phyloP scores from a whole-genome alignment of 2,888 invertebrate genomes.

The Serripes groenlandicus region DNA sequence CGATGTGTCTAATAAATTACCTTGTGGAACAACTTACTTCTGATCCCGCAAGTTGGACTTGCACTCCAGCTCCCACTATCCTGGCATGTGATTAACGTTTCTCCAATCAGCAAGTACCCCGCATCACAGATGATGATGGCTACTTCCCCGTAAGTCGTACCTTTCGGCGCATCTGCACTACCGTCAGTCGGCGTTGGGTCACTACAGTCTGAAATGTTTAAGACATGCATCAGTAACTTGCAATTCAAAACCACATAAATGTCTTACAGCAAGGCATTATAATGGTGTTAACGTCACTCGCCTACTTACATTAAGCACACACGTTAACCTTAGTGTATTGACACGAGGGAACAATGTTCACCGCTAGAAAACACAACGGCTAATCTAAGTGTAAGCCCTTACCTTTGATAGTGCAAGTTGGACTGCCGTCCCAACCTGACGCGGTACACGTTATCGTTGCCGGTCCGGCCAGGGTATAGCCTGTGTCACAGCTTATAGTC shows the following conservation, averaged over 20 bases:
- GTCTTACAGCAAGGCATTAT: too few relatives aligned
- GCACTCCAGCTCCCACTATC: constrained; percentile 31
- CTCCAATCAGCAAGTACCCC: constrained; percentile 27
- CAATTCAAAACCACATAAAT: not conserved
- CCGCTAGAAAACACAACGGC: too few relatives aligned
- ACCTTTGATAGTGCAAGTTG: constrained; percentile 16
- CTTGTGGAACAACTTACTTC: constrained; percentile 44
- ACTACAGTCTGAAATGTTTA: constrained; percentile 12
- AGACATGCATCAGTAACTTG: not conserved
- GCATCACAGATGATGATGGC: constrained; percentile 26
- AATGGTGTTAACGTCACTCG: too few relatives aligned
- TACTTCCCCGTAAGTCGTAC: constrained; percentile 10
- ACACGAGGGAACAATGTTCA: too few relatives aligned
- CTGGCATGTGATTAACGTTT: not conserved
- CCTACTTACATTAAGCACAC: too few relatives aligned
- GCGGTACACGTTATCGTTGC: not conserved
- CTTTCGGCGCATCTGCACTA: not conserved
- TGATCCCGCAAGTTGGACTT: constrained; percentile 18
- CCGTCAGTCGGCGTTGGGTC: not conserved
- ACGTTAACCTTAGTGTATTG: too few relatives aligned
- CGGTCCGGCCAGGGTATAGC: constrained; percentile 3
- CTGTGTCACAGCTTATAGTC: constrained; percentile 5
- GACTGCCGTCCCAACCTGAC: constrained; percentile 10
- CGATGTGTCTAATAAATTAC: not conserved
- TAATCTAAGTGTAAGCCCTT: too few relatives aligned